Base-by-base conservation (phyloP, 1,140 invertebrate genomes). In the Ericerus pela region DNA sequence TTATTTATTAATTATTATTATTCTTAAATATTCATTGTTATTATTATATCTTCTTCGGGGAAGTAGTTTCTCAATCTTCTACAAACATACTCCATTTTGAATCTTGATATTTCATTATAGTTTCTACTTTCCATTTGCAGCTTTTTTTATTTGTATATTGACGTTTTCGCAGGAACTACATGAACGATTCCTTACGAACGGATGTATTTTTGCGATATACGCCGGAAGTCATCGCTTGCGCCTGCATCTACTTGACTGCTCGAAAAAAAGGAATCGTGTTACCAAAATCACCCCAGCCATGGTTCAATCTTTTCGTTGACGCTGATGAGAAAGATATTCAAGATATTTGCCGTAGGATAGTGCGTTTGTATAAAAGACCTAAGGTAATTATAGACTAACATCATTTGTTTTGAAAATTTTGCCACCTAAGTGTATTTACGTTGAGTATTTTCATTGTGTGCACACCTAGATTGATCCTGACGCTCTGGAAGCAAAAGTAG, bases 111-210 rank as follows among this genome's bases (percentile, higher is more conserved):
- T n/a, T n/a, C n/a, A n/a, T n/a, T n/a, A n/a, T n/a, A n/a, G n/a
- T n/a, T n/a, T n/a, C n/a, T n/a, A n/a, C n/a, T 18, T 43, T 14
- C 11, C 11, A 8, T 14, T 12, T 43, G 14, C 41, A 18, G 41
- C n/a, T n/a, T 36, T 36, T 36, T 36, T 27, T 53, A 11, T 28
- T 30, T 24, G 8, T 5, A 26, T 36, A n/a, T 59, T 60, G 65
- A 61, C n/a, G n/a, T n/a, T n/a, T n/a, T n/a, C n/a, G n/a, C 62
- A 84, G 81, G 81, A 98, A 97, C 70, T 99, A 97, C 69, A 98
- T 99, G 95, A 99, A 99, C 72, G 96, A 99, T 72, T 92, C 94
- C 11, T 73, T 99, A 20, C 73, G 94, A 29, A 96, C 94, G 0
- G 89, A 98, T 71, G 92, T 96, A 0, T 99, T 99, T 70, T 80